Conservation (phyloP, 2,888 invertebrate genomes). For the Boloria selene region DNA sequence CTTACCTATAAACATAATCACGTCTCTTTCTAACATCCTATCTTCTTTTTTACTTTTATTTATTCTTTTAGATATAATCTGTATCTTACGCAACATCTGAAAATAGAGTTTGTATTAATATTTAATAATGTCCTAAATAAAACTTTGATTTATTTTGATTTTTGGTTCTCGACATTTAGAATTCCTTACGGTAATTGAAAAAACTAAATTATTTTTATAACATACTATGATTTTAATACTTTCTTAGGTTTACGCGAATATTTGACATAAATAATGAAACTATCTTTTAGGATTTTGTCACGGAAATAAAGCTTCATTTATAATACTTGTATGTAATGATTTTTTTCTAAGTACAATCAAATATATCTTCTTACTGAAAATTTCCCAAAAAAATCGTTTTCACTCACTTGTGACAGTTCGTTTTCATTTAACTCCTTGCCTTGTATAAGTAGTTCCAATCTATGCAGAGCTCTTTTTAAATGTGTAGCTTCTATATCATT, state of each 20-base stretch:
- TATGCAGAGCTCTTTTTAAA: constrained; percentile 44
- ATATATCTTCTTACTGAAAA: too few species aligned
- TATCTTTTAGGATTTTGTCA: too few species aligned
- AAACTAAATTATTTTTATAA: too few species aligned
- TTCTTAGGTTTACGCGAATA: too few species aligned
- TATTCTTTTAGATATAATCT: constrained; percentile 44
- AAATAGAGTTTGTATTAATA: constrained; percentile 20
- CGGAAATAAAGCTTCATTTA: too few species aligned
- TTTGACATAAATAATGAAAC: too few species aligned
- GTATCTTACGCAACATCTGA: constrained; percentile 50
- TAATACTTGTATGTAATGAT: too few species aligned
- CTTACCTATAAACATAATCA: constrained; percentile 57
- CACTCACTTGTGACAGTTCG: constrained; percentile 46
- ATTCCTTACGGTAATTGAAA: too few species aligned
- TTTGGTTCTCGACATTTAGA: too few species aligned
- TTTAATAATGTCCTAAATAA: background rate
- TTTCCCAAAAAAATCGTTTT: background rate
- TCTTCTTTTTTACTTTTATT: constrained; percentile 45
- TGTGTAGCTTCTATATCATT: constrained; percentile 47
- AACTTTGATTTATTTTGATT: too few species aligned
- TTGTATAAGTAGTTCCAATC: constrained; percentile 46
- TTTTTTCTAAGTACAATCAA: too few species aligned
- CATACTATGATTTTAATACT: too few species aligned
- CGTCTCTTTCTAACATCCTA: constrained; percentile 53
- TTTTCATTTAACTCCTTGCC: constrained; percentile 27